Conservation (phyloP, 1,140 invertebrate genomes). For the Hetaerina americana region DNA sequence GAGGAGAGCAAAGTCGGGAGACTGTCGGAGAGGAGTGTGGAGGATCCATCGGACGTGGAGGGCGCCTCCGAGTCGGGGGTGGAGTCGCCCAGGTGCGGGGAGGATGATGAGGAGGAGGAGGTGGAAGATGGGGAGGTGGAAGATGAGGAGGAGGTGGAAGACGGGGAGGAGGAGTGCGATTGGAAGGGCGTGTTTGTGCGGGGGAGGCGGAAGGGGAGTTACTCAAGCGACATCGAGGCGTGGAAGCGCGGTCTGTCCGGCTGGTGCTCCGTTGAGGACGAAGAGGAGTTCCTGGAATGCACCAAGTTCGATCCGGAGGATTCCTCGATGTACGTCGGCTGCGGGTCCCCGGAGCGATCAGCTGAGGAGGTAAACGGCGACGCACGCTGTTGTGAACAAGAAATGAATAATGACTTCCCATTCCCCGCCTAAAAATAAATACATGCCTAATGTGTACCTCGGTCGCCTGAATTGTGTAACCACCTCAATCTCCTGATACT, state of each 20-base stretch:
- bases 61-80: too few relatives aligned
- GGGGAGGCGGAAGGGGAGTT: constrained; percentile 4
- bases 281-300: constrained; percentile 1
- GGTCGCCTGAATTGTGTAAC: too few relatives aligned
- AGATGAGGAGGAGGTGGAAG: neutral
- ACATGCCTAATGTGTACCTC: too few relatives aligned
- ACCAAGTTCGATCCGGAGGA: neutral
- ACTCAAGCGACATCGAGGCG: constrained; percentile 10
- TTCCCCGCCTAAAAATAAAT: too few relatives aligned
- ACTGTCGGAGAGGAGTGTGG: too few relatives aligned
- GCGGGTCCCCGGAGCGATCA: neutral
- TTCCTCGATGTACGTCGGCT: neutral
- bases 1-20: too few relatives aligned
- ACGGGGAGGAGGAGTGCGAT: neutral
- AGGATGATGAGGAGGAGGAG: neutral
- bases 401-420: too few relatives aligned
- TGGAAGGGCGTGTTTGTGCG: neutral
- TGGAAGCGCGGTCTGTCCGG: constrained; percentile 8
- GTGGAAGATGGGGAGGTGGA: neutral
- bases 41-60: too few relatives aligned
- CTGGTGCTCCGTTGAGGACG: constrained; percentile 4
- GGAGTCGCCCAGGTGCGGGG: too few relatives aligned
- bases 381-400: too few relatives aligned
- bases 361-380: neutral
- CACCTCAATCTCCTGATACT: too few relatives aligned